Evolutionary conservation across 1,140 invertebrate species (phyloP).

Genomic region (Zaprionus capensis): DNA sequence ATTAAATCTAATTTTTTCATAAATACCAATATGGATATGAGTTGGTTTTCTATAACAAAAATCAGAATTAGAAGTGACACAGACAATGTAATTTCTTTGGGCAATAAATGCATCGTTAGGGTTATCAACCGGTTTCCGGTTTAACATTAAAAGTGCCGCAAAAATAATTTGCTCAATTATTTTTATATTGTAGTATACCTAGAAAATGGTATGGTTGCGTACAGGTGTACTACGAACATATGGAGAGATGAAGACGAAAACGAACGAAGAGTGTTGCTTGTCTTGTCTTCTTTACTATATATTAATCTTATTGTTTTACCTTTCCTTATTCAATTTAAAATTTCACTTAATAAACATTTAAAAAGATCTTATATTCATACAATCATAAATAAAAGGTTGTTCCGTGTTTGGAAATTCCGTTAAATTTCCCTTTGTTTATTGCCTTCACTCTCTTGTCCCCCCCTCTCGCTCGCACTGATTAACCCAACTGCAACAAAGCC

Average conservation of each 20-base stretch:
- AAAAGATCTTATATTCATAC: not conserved
- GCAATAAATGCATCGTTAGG: not conserved
- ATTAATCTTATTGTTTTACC: not conserved
- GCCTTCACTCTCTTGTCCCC: not conserved
- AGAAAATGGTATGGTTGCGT: not conserved
- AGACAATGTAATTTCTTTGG: not conserved
- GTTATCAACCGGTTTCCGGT: constrained; percentile 25
- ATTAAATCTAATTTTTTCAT: constrained; percentile 4
- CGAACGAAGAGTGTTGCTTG: not conserved
- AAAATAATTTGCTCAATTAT: not conserved
- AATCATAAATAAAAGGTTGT: constrained; percentile 4
- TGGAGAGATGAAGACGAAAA: not conserved
- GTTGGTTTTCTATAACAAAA: constrained; percentile 4
- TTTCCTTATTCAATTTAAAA: not conserved
- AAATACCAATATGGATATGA: not conserved
- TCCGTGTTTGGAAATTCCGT: constrained; percentile 11
- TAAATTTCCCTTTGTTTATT: constrained; percentile 36
- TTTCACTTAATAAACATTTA: too few relatives aligned
- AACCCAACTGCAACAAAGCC: constrained; percentile 21
- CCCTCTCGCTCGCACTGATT: constrained; percentile 7
- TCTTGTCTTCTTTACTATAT: not conserved
- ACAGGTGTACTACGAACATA: not conserved
- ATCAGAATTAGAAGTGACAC: constrained; percentile 5
- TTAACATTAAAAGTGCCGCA: constrained; percentile 5
- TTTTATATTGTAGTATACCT: not conserved